These are phyloP conservation scores for Drosophila mimetica DNA, from an alignment of 2,888 invertebrate genomes.

Conservation along the genomic window DNA sequence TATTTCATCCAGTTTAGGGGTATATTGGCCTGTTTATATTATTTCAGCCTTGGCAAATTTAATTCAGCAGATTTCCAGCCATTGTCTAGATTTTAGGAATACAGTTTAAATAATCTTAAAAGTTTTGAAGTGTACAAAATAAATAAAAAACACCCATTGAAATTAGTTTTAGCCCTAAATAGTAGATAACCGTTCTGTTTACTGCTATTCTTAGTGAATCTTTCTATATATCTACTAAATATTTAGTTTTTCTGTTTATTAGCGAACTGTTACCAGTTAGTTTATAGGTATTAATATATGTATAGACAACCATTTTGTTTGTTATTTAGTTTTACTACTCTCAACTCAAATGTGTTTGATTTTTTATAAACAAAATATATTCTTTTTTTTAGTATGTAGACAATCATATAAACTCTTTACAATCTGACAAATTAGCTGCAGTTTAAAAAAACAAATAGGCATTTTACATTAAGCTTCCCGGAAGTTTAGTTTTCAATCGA, in stretches of 20 bases:
- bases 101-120: background rate
- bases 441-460: background rate
- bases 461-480: background rate
- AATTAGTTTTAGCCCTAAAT: background rate
- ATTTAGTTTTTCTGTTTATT: slow-evolving; percentile 16
- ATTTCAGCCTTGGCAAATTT: slow-evolving; percentile 8
- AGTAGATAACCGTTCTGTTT: slow-evolving; percentile 2
- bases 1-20: background rate
- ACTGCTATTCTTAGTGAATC: background rate
- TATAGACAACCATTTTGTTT: slow-evolving; percentile 59
- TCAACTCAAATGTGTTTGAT: slow-evolving; percentile 10
- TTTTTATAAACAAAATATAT: slow-evolving; percentile 4
- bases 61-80: slow-evolving; percentile 27
- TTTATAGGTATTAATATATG: slow-evolving; percentile 29
- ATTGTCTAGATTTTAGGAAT: background rate
- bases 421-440: background rate
- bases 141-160: background rate
- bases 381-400: slow-evolving; percentile 1
- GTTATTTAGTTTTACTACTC: slow-evolving; percentile 12
- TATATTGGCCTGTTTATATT: background rate
- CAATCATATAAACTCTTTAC: background rate
- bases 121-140: background rate
- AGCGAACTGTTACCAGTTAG: slow-evolving; percentile 62
- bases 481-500: background rate
- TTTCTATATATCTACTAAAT: background rate